Percentiles rank a stretch among this genome's conserved stretches.
These are phyloP conservation scores for Rhadinocentrus ornatus DNA, from an alignment of 2,797 vertebrate species.

Conservation along the genomic window DNA sequence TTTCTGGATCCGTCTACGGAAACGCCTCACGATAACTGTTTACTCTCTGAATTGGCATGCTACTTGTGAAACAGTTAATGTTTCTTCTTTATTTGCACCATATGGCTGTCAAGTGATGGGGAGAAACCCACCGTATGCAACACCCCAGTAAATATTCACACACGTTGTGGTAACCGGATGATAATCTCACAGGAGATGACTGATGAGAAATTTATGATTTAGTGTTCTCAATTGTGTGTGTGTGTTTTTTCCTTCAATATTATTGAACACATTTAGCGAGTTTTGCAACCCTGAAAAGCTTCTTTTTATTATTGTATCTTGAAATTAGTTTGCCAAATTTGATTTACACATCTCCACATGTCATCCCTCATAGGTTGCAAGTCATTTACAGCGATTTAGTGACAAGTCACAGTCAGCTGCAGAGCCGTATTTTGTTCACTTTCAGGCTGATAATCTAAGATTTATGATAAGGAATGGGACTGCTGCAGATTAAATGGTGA, in stretches of 20 bases:
- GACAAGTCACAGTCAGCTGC: slow-evolving; percentile 65
- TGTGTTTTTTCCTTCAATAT: slow-evolving; percentile 60
- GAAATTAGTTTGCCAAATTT: slow-evolving; percentile 64
- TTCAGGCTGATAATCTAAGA: slow-evolving; percentile 68
- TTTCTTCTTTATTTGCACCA: slow-evolving; percentile 72
- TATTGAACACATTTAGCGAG: slow-evolving; percentile 56
- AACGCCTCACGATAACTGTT: slow-evolving; percentile 65
- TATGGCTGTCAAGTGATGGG: slow-evolving; percentile 72
- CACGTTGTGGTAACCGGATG: slow-evolving; percentile 69
- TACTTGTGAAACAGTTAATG: slow-evolving; percentile 72
- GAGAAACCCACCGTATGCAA: slow-evolving; percentile 59
- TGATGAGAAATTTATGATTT: slow-evolving; percentile 64
- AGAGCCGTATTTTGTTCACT: slow-evolving; percentile 63
- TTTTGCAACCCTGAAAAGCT: slow-evolving; percentile 56
- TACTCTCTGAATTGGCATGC: slow-evolving; percentile 65
- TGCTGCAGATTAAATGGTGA: slow-evolving; percentile 77
- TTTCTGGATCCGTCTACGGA: slow-evolving; percentile 45
- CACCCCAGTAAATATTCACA: slow-evolving; percentile 71
- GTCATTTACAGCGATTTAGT: slow-evolving; percentile 66
- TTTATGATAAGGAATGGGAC: slow-evolving; percentile 76
- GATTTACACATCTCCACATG: slow-evolving; percentile 65
- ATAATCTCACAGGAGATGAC: slow-evolving; percentile 71
- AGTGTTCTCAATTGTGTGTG: no score
- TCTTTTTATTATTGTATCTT: slow-evolving; percentile 53
- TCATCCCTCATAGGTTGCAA: slow-evolving; percentile 63